Conservation (phyloP, 2,888 invertebrate species). For the Torymus aiolomorphi region DNA sequence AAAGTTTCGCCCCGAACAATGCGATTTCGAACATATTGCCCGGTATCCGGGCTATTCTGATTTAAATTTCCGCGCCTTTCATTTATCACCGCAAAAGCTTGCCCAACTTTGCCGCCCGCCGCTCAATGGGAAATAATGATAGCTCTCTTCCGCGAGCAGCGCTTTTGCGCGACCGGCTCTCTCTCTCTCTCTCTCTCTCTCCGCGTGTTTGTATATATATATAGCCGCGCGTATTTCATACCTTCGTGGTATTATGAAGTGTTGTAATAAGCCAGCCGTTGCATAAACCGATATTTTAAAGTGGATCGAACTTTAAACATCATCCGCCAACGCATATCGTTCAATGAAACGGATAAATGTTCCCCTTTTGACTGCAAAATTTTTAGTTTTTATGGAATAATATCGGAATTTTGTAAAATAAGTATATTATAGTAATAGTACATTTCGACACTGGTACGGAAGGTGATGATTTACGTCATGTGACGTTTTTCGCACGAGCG, state of each 20-base stretch:
- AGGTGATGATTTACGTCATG: no score
- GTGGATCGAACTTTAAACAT: slow-evolving; percentile 1
- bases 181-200: slow-evolving; percentile 8
- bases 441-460: no score
- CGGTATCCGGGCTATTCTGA: slow-evolving; percentile 70
- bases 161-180: slow-evolving; percentile 15
- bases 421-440: no score
- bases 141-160: background rate
- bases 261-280: background rate
- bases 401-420: no score
- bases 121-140: slow-evolving; percentile 55
- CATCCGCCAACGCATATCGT: background rate
- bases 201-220: background rate
- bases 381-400: no score
- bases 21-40: slow-evolving; percentile 69
- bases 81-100: slow-evolving; percentile 57
- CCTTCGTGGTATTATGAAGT: background rate
- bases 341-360: no score
- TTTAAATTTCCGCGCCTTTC: slow-evolving; percentile 69
- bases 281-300: background rate
- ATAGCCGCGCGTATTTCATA: background rate
- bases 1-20: slow-evolving; percentile 66
- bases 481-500: no score
- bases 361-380: no score
- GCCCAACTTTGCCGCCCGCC: slow-evolving; percentile 46